Evolutionary conservation across 2,113 vertebrate genomes (phyloP).

Genomic region (Chloroceryle aenea): DNA sequence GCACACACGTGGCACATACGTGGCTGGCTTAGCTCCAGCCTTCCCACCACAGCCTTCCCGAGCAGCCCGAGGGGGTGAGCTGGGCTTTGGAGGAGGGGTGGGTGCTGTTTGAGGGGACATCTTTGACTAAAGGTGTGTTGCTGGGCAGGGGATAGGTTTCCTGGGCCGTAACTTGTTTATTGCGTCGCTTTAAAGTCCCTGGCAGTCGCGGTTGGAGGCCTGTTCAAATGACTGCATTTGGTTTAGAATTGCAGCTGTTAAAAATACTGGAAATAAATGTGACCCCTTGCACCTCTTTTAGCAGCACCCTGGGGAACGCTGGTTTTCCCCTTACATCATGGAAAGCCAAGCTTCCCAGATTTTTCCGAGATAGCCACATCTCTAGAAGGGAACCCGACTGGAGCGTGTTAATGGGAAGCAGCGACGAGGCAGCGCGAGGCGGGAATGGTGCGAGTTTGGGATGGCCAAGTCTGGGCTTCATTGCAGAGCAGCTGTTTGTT

Average conservation of each 20-base stretch:
- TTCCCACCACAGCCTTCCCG: rapidly evolving
- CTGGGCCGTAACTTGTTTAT: neutral
- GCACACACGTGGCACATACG: neutral
- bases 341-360: conserved; percentile 3
- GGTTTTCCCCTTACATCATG: conserved; percentile 26
- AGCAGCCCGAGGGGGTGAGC: neutral
- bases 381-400: conserved; percentile 10
- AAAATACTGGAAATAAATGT: conserved; percentile 19
- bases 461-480: conserved; percentile 23
- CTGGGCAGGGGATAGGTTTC: neutral
- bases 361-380: neutral
- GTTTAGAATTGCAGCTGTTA: neutral
- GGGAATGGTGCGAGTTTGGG: neutral
- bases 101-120: rapidly evolving
- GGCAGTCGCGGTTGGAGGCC: neutral
- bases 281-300: neutral
- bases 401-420: neutral
- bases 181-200: neutral
- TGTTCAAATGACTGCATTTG: neutral
- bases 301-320: neutral
- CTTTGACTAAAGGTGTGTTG: neutral
- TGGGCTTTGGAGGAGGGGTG: neutral
- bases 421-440: neutral
- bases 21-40: too few species aligned
- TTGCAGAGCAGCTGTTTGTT: conserved; percentile 26